Base-by-base conservation (phyloP, 2,113 vertebrate species). In the Lepidothrix coronata region DNA sequence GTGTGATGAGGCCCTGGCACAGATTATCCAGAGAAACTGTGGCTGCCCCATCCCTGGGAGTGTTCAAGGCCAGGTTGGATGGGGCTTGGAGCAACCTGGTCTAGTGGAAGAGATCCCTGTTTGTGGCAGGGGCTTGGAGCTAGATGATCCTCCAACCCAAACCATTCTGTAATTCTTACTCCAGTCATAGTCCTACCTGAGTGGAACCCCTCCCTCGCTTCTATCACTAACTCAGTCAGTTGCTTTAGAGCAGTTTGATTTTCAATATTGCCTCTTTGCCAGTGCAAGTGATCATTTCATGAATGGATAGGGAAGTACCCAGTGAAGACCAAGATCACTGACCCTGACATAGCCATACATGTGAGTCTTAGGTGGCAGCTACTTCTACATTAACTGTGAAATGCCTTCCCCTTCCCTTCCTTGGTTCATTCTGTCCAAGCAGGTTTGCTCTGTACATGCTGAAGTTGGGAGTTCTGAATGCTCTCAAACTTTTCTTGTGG, bases 341-440 rank as follows among this genome's bases (percentile, higher is more conserved):
- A 35, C 35, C 30, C 59, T 62, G 55, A 23, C 48, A 22, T 0
- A 57, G 22, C 27, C 30, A 4, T 2, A 10, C 0, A 4, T 0
- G 0, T 28, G 27, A 20, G 18, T 5, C 23, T 52, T 2, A 6
- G 20, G 16, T 25, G 41, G 11, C 12, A 63, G 23, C 41, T 72
- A 2, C 62, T 57, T 49, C 35, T 25, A 27, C 0, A 4, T 7
- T 5, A 7, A 10, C 22, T 73, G 27, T 12, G 4, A 70, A 85
- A 39, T 18, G 17, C n/a, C 25, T 41, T 62, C 17, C 35, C 35
- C 6, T 70, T 55, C 30, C 59, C 9, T 48, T 44, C 33, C 35
- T 30, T 11, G 6, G 2, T 28, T 57, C n/a, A 0, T 37, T 20
- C 63, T 49, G 12, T 35, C 67, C 77, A 8, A 23, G 28, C n/a